A percentile compares a stretch with the other conserved stretches of the same genome.
Conservation (phyloP, 2,797 vertebrate species). For the Ptychadena robeensis region DNA sequence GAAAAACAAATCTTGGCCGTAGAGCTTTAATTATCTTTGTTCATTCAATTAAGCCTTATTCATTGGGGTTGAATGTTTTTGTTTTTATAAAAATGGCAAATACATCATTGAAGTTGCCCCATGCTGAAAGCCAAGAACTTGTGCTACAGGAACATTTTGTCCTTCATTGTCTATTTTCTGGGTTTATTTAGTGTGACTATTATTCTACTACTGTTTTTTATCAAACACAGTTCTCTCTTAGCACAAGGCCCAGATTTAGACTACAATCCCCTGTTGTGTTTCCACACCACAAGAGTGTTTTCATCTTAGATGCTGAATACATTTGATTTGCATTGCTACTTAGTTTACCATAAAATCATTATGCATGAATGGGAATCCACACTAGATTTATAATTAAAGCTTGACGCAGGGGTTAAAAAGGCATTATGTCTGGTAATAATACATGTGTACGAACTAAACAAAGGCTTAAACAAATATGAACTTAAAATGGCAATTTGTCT, state of each 20-base stretch:
- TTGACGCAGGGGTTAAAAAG: constrained; percentile 45
- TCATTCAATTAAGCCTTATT: no score
- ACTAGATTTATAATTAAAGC: constrained; percentile 33
- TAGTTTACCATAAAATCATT: constrained; percentile 31
- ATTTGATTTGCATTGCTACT: constrained; percentile 52
- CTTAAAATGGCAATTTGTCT: constrained; percentile 56
- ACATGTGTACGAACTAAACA: constrained; percentile 55
- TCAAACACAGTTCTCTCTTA: neutral
- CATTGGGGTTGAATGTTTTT: no score
- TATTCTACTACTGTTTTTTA: neutral
- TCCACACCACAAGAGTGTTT: constrained; percentile 13
- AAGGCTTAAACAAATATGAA: constrained; percentile 59
- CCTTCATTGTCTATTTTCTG: neutral
- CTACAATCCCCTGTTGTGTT: constrained; percentile 3
- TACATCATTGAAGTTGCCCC: no score
- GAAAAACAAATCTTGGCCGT: no score
- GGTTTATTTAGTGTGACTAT: neutral
- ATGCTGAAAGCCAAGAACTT: no score
- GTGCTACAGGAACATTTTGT: neutral
- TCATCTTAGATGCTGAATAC: constrained; percentile 13
- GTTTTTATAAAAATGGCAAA: no score
- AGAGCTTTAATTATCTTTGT: no score
- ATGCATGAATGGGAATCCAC: constrained; percentile 3
- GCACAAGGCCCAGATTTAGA: neutral
- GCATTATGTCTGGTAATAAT: constrained; percentile 50